phyloP scores from a whole-genome alignment of 2,888 invertebrate species.

The Vannuccia rotundouncinata region DNA sequence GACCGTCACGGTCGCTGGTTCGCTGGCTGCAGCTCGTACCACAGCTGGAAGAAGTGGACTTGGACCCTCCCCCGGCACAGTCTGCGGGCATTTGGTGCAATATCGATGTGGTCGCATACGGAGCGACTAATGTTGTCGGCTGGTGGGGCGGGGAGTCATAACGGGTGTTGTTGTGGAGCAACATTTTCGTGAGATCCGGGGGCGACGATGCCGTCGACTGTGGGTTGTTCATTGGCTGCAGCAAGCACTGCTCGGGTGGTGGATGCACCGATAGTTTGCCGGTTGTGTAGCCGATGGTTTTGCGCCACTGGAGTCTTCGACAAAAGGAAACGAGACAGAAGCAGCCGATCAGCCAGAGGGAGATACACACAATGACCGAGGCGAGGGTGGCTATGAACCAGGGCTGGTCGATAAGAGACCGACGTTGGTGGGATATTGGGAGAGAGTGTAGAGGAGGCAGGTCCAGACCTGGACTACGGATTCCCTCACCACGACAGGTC shows the following conservation, averaged over 20 bases:
- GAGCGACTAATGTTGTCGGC: not conserved
- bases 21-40: not conserved
- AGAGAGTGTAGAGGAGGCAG: not conserved
- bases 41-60: not conserved
- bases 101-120: conserved; percentile 5
- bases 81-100: conserved; percentile 5
- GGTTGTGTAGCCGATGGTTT: not conserved
- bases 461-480: conserved; percentile 7
- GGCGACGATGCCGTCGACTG: not conserved
- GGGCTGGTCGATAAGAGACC: not conserved
- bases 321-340: not conserved
- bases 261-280: not conserved
- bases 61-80: not conserved
- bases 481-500: conserved; percentile 38
- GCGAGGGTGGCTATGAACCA: conserved; percentile 22
- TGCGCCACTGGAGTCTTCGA: not conserved
- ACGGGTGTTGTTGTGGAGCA: not conserved
- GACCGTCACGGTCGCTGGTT: not conserved
- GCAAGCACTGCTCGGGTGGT: not conserved
- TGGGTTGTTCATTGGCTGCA: not conserved
- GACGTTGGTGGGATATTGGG: not conserved
- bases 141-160: not conserved
- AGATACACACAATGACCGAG: not conserved
- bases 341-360: conserved; percentile 14
- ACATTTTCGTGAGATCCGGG: conserved; percentile 3